Base-by-base conservation (phyloP, 2,113 vertebrate genomes). In the Oceanodroma tethys region DNA sequence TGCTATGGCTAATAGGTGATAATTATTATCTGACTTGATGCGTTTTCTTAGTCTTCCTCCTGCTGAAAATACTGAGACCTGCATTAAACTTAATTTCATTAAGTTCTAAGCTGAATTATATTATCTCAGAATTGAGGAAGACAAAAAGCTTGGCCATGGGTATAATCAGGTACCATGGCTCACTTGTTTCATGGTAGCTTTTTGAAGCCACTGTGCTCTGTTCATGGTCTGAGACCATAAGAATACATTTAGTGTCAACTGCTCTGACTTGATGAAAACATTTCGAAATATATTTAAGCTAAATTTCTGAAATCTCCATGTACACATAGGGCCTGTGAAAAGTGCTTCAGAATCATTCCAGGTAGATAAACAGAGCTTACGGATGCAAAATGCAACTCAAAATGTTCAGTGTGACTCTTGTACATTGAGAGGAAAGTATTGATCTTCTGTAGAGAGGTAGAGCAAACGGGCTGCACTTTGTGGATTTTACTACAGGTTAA, bases 401-500 rank as follows among this genome's bases (percentile, higher is more conserved):
- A 83, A 58, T 13, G 25, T 86, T 76, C 32, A 1, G 16, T n/a
- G 25, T 73, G 90, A 71, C 42, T 67, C 30, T 34, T 38, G 68
- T 63, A 52, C 34, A 1, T 38, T 25, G 34, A 68, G 63, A 70
- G 81, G 22, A 11, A 80, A 36, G 29, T 42, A 55, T 32, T 84
- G 83, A 59, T 93, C 56, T 36, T 66, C 79, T 59, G 52, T 52
- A 30, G 68, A 67, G 65, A 56, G 23, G n/a, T 4, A 8, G 52
- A 84, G 48, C 3, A 20, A 90, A 43, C 0, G 4, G 67, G 58
- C 47, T 90, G 88, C 47, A 22, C 55, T 90, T 72, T 11, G 70
- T 73, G 84, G 67, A 19, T 91, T 91, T 96, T 85, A 43, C 81
- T 87, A 40, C 81, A 90, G 84, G 87, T 91, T 94, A 86, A 88